Evolutionary conservation across 2,113 vertebrate species (phyloP).

Genomic region (Aleadryas rufinucha): DNA sequence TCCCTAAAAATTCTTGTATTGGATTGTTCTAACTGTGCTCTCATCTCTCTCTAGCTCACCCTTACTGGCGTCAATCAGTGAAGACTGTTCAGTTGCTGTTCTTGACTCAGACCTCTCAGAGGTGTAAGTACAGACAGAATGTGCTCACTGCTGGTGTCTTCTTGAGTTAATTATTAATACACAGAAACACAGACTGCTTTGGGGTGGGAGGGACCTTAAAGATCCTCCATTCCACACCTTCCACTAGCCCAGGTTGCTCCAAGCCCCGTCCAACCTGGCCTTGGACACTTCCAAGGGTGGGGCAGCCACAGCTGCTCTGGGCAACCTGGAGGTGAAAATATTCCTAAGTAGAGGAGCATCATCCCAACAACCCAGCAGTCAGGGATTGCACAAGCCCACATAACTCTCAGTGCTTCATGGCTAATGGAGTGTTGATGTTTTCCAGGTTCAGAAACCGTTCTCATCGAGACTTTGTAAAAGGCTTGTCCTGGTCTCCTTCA

Average conservation of each 20-base stretch:
- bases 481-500: conserved; percentile 85
- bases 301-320: not conserved
- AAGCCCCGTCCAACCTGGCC: not conserved
- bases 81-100: conserved; percentile 90
- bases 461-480: conserved; percentile 90
- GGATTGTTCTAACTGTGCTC: not conserved
- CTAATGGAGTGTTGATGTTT: not conserved
- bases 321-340: not conserved
- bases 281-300: not conserved
- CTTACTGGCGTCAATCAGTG: conserved; percentile 87
- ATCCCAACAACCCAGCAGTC: not conserved
- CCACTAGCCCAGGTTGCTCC: not conserved
- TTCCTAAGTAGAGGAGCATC: not conserved
- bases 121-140: conserved; percentile 79
- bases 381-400: not conserved
- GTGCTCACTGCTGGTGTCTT: not conserved
- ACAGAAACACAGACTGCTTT: not conserved
- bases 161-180: not conserved
- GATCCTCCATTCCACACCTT: not conserved
- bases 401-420: not conserved
- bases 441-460: conserved; percentile 81
- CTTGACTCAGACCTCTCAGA: conserved; percentile 82
- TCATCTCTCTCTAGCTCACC: conserved; percentile 70
- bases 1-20: not conserved
- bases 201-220: not conserved